Evolutionary conservation across 2,797 vertebrate genomes (phyloP), one percentile per base, ranked within the genome.

Genomic region (Psittacula derbiana): DNA sequence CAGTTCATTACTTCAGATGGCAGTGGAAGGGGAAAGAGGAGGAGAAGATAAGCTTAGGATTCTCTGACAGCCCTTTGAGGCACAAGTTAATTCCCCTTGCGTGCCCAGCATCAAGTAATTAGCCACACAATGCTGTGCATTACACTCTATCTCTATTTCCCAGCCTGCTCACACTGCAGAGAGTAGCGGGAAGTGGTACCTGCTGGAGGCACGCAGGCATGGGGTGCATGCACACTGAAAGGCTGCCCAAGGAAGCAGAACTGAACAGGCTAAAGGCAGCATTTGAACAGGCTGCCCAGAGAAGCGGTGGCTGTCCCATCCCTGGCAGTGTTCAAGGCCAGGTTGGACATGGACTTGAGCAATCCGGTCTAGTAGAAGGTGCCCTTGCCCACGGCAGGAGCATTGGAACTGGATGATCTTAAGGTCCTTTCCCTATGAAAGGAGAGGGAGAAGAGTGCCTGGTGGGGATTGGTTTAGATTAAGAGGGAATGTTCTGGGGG

Each of bases 21-120:
- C 50, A 91, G 79, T 79, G 30, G 75, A 93, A 94, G 30, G 38
- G 16, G 13, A 92, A 93, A 61, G 36, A 92, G 83, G 83, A 86
- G 61, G 75, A 61, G 62, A 82, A 92, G 67, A 76, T 19, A 60
- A 92, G 95, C 96, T 96, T 92, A 94, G 90, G 92, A 96, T 93
- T 95, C 94, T 92, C 64, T 61, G 82, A 81, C 80, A 95, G 92
- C 92, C 94, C 83, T 90, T 6, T 16, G 78, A 96, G 95, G 87
- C 83, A 85, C 55, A 12, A 21, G 74, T 75, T 97, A 96, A 98
- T 97, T 93, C 93, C 92, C 79, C 71, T 95, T 96, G 93, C 82
- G 90, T 85, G 83, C 65, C 95, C 85, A 70, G 64, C 12, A 10
- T 83, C 95, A 79, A 95, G 90, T 95, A 94, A 97, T 97, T 94